These are phyloP conservation scores for Marronus borbonicus DNA, from an alignment of 2,888 invertebrate species.

Conservation along the genomic window DNA sequence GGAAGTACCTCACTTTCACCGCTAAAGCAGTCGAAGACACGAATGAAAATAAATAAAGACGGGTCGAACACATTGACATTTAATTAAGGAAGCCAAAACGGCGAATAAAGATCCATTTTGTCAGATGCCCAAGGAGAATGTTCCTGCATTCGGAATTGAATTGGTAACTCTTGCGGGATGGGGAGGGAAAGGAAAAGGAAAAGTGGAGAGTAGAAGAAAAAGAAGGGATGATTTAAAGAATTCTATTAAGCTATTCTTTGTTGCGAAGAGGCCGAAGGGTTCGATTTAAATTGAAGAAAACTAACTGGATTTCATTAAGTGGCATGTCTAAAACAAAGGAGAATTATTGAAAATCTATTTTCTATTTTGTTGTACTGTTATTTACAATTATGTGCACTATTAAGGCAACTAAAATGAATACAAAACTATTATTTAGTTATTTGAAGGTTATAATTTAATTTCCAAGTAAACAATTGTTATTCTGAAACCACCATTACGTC, in stretches of 20 bases:
- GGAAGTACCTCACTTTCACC: conserved; percentile 2
- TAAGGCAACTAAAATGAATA: too few relatives aligned
- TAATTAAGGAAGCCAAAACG: conserved; percentile 48
- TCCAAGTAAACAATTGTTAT: too few relatives aligned
- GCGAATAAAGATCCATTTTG: conserved; percentile 41
- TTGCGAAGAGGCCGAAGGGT: conserved; percentile 31
- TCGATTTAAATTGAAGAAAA: conserved; percentile 45
- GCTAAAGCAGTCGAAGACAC: conserved; percentile 17
- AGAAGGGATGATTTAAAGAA: conserved; percentile 46
- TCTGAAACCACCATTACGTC: too few relatives aligned
- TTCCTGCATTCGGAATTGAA: conserved; percentile 51
- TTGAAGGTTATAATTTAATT: too few relatives aligned
- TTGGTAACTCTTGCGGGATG: conserved; percentile 47
- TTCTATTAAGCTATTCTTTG: conserved; percentile 49
- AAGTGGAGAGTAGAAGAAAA: neutral
- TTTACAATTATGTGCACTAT: too few relatives aligned
- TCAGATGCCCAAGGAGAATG: conserved; percentile 49
- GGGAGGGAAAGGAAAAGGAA: conserved; percentile 10
- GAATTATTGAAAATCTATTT: conserved; percentile 1
- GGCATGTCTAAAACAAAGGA: conserved; percentile 1
- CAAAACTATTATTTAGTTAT: too few relatives aligned
- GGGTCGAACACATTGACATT: conserved; percentile 42
- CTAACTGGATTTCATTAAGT: conserved; percentile 14
- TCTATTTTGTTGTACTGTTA: neutral
- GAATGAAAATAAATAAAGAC: conserved; percentile 29